A percentile compares a stretch with the other conserved stretches of the same genome.
Conservation (phyloP, 1,140 invertebrate genomes). For the Eriocheir sinensis region DNA sequence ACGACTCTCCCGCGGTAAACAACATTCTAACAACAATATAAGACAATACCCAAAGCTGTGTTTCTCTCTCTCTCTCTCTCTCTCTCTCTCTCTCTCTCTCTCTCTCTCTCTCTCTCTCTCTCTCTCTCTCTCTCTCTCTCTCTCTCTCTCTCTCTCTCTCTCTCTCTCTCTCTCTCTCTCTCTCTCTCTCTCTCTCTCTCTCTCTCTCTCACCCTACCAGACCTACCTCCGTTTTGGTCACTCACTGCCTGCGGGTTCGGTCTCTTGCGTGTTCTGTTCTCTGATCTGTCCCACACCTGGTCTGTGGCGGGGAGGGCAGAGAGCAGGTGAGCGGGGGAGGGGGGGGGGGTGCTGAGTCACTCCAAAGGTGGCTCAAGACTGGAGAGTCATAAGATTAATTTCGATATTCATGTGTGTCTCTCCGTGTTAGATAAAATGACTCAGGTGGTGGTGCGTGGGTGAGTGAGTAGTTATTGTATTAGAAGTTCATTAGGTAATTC, state of each 20-base stretch:
- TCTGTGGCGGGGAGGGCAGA: constrained; percentile 61
- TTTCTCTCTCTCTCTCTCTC: neutral
- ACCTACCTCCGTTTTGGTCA: constrained; percentile 63
- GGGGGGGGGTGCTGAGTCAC: neutral
- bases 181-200: constrained; percentile 64
- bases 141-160: constrained; percentile 44
- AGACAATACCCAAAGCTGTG: no score
- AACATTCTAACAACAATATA: no score
- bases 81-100: constrained; percentile 32
- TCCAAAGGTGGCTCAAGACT: neutral
- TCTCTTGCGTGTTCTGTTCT: constrained; percentile 68
- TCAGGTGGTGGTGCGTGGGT: neutral
- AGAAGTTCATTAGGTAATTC: neutral
- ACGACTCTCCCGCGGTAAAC: no score
- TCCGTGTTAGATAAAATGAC: neutral
- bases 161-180: constrained; percentile 56
- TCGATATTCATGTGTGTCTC: neutral
- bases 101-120: constrained; percentile 46
- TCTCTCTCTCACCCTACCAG: constrained; percentile 15
- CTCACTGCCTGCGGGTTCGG: constrained; percentile 66
- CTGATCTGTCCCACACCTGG: constrained; percentile 67
- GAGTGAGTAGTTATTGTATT: neutral
- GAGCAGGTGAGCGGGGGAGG: neutral
- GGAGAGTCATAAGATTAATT: neutral
- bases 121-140: constrained; percentile 56